Base-by-base conservation (phyloP, 37 sponge, comb jelly and placozoan species). In the Halichondria panicea region DNA sequence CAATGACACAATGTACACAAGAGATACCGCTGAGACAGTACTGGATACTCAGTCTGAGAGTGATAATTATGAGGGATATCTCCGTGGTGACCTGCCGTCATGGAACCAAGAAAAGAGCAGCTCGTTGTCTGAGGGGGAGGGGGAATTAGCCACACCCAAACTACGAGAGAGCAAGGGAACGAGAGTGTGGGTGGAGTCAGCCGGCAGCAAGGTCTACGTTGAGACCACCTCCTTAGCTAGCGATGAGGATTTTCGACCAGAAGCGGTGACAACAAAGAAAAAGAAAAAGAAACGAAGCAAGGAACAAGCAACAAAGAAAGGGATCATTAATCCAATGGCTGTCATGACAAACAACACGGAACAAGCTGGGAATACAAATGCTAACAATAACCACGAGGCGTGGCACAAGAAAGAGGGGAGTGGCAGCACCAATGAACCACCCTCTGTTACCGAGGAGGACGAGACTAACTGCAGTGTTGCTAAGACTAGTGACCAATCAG, bases 21-120 rank as follows among this genome's bases (percentile, higher is more conserved):
- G 55, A 39, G 66, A 55, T 54, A 81, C 82, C 28, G 66, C 74
- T 40, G 82, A 81, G 55, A 71, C 82, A 1, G 4, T 68, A 3
- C 55, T 54, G 22, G 39, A 22, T 43, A 54, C 62, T 36, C 66
- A 44, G n/a, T 73, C 82, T 6, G 81, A 80, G 52, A 69, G 18
- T 32, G 81, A 71, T 3, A 39, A 33, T 24, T 48, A 77, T 12
- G 77, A 65, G 41, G 58, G 59, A 3, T 53, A 71, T 43, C 38
- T 71, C 37, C 50, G 34, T 15, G 71, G 71, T 7, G 71, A 68
- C 39, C 13, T 43, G 46, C 24, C 61, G n/a, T n/a, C n/a, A n/a
- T n/a, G n/a, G n/a, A n/a, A n/a, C n/a, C n/a, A n/a, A n/a, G n/a
- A n/a, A n/a, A n/a, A n/a, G n/a, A n/a, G n/a, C n/a, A n/a, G n/a